Evolutionary conservation across 2,888 invertebrate genomes (phyloP).

Genomic region (Hypselothyrea guttata): DNA sequence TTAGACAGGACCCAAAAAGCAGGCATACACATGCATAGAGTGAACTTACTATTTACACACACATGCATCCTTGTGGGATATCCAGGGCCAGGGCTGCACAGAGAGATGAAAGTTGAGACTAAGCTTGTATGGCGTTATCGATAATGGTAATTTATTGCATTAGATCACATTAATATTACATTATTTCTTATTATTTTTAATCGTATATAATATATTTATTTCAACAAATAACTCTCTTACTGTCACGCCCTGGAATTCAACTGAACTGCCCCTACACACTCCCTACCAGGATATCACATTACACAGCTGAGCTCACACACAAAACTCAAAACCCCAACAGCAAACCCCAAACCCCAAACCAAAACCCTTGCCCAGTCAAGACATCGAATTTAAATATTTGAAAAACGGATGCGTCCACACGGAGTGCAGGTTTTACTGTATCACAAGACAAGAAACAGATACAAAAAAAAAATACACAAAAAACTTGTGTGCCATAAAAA

Average conservation of each 20-base stretch:
- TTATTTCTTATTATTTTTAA: too few relatives aligned
- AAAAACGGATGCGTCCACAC: slow-evolving; percentile 28
- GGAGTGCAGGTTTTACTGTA: not conserved
- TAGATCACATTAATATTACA: too few relatives aligned
- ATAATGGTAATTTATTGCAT: too few relatives aligned
- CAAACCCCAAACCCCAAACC: slow-evolving; percentile 2
- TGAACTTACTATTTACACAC: slow-evolving; percentile 25
- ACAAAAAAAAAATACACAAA: slow-evolving; percentile 25
- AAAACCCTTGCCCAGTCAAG: slow-evolving; percentile 17
- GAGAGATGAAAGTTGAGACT: not conserved
- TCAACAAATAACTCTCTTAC: too few relatives aligned
- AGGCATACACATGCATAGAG: slow-evolving; percentile 13
- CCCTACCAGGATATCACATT: slow-evolving; percentile 36
- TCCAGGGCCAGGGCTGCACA: slow-evolving; percentile 28
- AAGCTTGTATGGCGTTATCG: not conserved
- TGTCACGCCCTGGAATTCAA: slow-evolving; percentile 24
- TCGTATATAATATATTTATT: too few relatives aligned
- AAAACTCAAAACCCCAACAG: slow-evolving; percentile 25
- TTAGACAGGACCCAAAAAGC: slow-evolving; percentile 43
- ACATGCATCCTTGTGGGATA: not conserved
- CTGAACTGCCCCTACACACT: slow-evolving; percentile 2
- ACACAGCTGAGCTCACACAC: slow-evolving; percentile 55
- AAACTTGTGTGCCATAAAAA: slow-evolving; percentile 70
- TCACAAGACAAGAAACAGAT: slow-evolving; percentile 4
- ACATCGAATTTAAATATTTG: slow-evolving; percentile 71